phyloP scores from a whole-genome alignment of 2,113 vertebrate species.

The Gila orcuttii region DNA sequence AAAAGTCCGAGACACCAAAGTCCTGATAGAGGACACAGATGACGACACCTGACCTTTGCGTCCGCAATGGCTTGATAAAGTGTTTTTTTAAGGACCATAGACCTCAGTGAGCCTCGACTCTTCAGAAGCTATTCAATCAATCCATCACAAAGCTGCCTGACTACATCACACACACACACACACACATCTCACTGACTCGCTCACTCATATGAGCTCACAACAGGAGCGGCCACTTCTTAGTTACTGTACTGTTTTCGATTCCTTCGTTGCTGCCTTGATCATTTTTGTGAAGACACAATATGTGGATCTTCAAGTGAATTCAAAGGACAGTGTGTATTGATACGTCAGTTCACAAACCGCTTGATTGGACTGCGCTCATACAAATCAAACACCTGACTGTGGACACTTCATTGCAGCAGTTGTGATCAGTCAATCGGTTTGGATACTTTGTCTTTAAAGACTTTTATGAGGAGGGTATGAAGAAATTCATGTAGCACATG shows the following conservation, averaged over 20 bases:
- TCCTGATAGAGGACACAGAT: constrained; percentile 96
- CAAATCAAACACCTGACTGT: constrained; percentile 39
- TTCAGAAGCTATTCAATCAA: constrained; percentile 59
- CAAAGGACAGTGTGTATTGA: constrained; percentile 46
- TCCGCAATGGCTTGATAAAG: constrained; percentile 70
- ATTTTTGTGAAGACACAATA: constrained; percentile 37
- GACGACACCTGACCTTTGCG: constrained; percentile 92
- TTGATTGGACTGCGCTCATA: constrained; percentile 36
- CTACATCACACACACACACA: constrained; percentile 35
- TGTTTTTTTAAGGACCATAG: constrained; percentile 73
- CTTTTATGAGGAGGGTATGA: constrained; percentile 32
- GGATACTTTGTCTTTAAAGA: constrained; percentile 10
- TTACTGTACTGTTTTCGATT: constrained; percentile 44
- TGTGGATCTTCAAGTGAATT: background rate
- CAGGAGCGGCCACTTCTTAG: constrained; percentile 46
- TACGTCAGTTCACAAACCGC: constrained; percentile 61
- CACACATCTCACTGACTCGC: constrained; percentile 21
- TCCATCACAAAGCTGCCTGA: constrained; percentile 76
- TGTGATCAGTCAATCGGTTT: constrained; percentile 21
- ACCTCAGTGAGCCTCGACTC: constrained; percentile 48
- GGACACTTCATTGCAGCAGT: constrained; percentile 24
- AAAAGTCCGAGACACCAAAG: constrained; percentile 92
- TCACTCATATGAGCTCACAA: constrained; percentile 9
- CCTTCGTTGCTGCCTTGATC: constrained; percentile 50
- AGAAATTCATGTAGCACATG: constrained; percentile 40